phyloP scores from a whole-genome alignment of 2,113 vertebrate genomes.

The Gulo gulo region DNA sequence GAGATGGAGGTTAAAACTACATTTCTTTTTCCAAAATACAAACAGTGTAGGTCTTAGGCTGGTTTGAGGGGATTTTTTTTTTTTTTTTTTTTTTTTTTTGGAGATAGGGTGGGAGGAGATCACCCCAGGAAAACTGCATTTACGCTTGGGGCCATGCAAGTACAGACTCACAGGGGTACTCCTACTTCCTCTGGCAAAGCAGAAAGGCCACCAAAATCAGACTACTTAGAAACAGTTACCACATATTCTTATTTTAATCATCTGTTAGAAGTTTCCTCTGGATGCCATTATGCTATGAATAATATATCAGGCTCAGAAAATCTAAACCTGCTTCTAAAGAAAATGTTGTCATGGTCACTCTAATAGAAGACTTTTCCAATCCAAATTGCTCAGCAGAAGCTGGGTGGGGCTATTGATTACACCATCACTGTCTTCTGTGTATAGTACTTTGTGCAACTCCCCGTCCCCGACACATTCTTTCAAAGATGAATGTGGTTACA shows the following conservation, averaged over 20 bases:
- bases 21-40: neutral
- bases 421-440: neutral
- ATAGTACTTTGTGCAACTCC: neutral
- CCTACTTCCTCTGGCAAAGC: neutral
- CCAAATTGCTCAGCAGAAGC: neutral
- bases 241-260: neutral
- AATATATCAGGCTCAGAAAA: conserved; percentile 5
- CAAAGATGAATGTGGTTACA: neutral
- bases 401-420: neutral
- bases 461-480: neutral
- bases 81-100: neutral
- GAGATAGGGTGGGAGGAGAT: no score
- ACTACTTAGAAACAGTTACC: neutral
- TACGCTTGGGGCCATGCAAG: neutral
- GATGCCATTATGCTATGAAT: neutral
- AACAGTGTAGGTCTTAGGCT: neutral
- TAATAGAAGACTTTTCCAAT: neutral
- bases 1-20: neutral
- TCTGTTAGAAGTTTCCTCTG: neutral
- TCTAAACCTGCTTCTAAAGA: neutral
- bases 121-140: neutral
- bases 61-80: neutral
- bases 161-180: rapidly evolving
- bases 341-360: neutral
- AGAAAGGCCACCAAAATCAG: neutral